These are phyloP conservation scores for Temnothorax ravouxi DNA, from an alignment of 2,888 invertebrate species.

Conservation along the genomic window DNA sequence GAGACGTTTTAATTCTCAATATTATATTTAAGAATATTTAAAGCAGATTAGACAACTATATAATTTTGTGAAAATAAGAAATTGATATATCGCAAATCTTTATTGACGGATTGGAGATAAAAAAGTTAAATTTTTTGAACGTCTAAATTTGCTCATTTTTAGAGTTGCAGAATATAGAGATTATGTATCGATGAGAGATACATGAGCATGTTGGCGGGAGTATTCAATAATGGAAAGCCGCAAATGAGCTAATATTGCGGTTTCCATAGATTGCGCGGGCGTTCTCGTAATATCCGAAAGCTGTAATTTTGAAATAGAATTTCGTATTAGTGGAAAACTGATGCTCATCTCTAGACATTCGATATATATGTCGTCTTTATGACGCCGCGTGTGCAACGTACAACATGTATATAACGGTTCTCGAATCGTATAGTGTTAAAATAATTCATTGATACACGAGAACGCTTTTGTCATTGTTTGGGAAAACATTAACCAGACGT, in stretches of 20 bases:
- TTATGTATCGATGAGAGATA: neutral
- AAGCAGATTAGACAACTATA: neutral
- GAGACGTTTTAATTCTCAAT: neutral
- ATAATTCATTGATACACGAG: slow-evolving; percentile 7
- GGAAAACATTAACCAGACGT: neutral
- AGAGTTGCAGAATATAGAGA: neutral
- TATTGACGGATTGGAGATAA: neutral
- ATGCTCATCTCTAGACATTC: neutral
- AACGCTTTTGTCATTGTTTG: neutral
- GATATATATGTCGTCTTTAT: slow-evolving; percentile 6
- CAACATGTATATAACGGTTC: slow-evolving; percentile 12
- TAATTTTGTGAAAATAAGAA: neutral
- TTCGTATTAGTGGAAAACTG: slow-evolving; percentile 15
- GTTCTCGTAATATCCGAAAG: slow-evolving; percentile 29
- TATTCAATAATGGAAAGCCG: slow-evolving; percentile 25
- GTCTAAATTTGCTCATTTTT: neutral
- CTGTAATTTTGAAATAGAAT: slow-evolving; percentile 32
- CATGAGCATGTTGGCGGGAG: neutral
- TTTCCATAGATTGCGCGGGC: slow-evolving; percentile 22
- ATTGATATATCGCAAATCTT: neutral
- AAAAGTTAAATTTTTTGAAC: neutral
- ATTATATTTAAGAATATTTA: neutral
- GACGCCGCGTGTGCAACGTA: neutral
- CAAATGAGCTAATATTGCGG: slow-evolving; percentile 40
- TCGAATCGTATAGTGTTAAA: neutral